phyloP scores from a whole-genome alignment of 2,113 vertebrate species.

The Danionella cerebrum region DNA sequence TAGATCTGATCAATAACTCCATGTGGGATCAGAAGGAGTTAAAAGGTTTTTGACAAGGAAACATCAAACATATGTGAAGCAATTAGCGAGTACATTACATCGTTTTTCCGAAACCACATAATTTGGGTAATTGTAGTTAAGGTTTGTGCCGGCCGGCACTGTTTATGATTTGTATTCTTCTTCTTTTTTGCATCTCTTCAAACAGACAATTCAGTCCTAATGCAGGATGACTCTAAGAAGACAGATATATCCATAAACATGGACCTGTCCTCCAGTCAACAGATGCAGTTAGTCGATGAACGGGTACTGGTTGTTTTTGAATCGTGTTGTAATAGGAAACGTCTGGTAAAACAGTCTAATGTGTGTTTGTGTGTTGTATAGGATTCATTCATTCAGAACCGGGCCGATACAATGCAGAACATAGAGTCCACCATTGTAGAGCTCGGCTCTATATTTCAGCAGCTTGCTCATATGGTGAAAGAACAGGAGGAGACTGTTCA shows the following conservation, averaged over 20 bases:
- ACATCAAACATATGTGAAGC: too few species aligned
- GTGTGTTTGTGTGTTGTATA: constrained; percentile 33
- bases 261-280: constrained; percentile 65
- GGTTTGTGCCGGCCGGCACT: too few species aligned
- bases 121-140: too few species aligned
- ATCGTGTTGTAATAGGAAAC: not conserved
- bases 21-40: too few species aligned
- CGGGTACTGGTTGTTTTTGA: constrained; percentile 48
- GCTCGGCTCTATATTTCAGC: constrained; percentile 75
- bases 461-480: constrained; percentile 77
- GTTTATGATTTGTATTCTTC: not conserved
- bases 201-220: constrained; percentile 57
- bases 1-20: too few species aligned
- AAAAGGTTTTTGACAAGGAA: too few species aligned
- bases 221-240: constrained; percentile 61
- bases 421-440: constrained; percentile 78
- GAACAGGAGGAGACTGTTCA: constrained; percentile 77
- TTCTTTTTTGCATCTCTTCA: not conserved
- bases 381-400: constrained; percentile 74
- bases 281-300: constrained; percentile 70
- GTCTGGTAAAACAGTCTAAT: not conserved
- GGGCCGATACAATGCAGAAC: constrained; percentile 76
- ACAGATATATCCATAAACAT: constrained; percentile 70
- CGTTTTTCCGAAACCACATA: too few species aligned
- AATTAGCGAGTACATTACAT: too few species aligned